Evolutionary conservation across 2,797 vertebrate species (phyloP), one percentile per base, ranked within the genome.

Genomic region (Staurois parvus): DNA sequence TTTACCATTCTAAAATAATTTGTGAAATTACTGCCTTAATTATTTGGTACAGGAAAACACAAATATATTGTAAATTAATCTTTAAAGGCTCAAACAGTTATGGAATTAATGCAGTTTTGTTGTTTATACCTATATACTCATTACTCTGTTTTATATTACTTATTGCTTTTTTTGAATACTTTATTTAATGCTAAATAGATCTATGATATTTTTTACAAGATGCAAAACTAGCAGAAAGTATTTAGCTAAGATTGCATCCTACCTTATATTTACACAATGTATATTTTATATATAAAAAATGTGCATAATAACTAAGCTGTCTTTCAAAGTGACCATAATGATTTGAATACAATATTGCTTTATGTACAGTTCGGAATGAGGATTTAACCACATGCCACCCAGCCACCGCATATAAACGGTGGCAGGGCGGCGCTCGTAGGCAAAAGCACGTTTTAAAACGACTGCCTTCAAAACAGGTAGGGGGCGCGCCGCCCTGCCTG

Each of bases 1-100:
- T 84, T 73, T 62, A 77, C 26, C 78, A 13, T 30, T 24, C 74
- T 62, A 15, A 82, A 30, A 21, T 72, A 15, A 26, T 73, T 82
- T 73, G 15, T 64, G 52, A 82, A n/a, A 82, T 37, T 59, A 37
- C 40, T 69, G 52, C 30, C 42, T 59, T 40, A 21, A 21, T 52
- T 75, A 75, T 75, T 30, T 26, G n/a, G 7, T 48, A 19, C 45
- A 52, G 3, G 4, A 56, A n/a, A 75, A 30, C 19, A 12, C 7
- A 30, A 17, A 28, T 4, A 73, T 45, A 73, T 45, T 11, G 24
- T 28, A 28, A 17, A 7, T 17, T 12, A 45, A 48, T 15, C 28
- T 72, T 3, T 28, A 48, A 73, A 28, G 26, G 3, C 10, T 45
- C 4, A 48, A 73, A 29, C 10, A n/a, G 48, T 34, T n/a, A 42